Evolutionary conservation across 2,888 invertebrate genomes (phyloP).

Genomic region (Tigriopus californicus): DNA sequence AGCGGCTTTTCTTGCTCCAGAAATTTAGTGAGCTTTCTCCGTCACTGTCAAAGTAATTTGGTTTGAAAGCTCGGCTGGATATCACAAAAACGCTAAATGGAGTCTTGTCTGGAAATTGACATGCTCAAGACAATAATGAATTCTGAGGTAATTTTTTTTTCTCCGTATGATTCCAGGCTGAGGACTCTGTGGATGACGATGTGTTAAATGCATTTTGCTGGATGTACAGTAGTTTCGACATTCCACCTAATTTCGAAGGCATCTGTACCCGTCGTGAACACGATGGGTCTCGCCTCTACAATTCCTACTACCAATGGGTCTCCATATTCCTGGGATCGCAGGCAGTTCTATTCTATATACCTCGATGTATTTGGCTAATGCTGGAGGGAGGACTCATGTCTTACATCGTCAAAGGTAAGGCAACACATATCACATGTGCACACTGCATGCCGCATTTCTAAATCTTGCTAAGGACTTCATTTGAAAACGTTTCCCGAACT

Average conservation of each 20-base stretch:
- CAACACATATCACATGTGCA: too few species aligned
- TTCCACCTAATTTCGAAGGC: conserved; percentile 1
- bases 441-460: too few species aligned
- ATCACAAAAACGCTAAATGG: too few species aligned
- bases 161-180: conserved; percentile 7
- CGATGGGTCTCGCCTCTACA: conserved; percentile 8
- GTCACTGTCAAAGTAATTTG: not conserved
- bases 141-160: not conserved
- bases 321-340: conserved; percentile 7
- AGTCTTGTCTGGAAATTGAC: too few species aligned
- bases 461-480: too few species aligned
- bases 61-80: not conserved
- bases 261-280: conserved; percentile 1
- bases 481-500: too few species aligned
- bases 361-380: conserved; percentile 11
- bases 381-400: conserved; percentile 13
- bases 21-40: not conserved
- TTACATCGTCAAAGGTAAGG: conserved; percentile 14
- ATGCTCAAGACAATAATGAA: not conserved
- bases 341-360: conserved; percentile 7
- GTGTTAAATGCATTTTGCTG: conserved; percentile 13
- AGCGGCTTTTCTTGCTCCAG: not conserved
- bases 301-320: conserved; percentile 14
- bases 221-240: conserved; percentile 15
- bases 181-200: conserved; percentile 14